phyloP scores from a whole-genome alignment of 1,140 invertebrate species.

The Diploscapter pachys region DNA sequence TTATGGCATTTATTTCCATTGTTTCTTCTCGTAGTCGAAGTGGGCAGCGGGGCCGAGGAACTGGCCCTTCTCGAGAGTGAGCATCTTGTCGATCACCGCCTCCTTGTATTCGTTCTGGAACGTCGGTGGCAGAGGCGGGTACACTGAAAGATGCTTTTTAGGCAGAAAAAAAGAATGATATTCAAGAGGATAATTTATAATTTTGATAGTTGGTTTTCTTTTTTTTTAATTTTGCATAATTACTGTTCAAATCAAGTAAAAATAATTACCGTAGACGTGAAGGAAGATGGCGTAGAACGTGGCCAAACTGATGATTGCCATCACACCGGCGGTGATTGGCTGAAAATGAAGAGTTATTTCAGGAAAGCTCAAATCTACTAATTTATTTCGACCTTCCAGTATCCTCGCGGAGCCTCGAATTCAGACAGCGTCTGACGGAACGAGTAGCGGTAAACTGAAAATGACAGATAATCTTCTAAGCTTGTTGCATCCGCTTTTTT shows the following conservation, averaged over 20 bases:
- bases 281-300: slow-evolving; percentile 49
- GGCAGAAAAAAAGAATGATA: not conserved
- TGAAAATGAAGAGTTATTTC: too few species aligned
- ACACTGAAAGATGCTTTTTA: slow-evolving; percentile 40
- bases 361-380: too few species aligned
- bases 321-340: slow-evolving; percentile 15
- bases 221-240: slow-evolving; percentile 4
- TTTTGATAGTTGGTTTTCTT: not conserved
- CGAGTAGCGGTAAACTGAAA: slow-evolving; percentile 52
- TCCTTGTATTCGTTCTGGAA: slow-evolving; percentile 58
- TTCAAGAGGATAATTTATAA: not conserved
- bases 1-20: slow-evolving; percentile 47
- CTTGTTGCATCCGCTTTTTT: not conserved
- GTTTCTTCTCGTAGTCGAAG: slow-evolving; percentile 57
- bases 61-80: slow-evolving; percentile 47
- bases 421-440: slow-evolving; percentile 56
- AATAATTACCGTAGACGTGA: slow-evolving; percentile 46
- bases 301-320: slow-evolving; percentile 39
- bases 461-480: not conserved
- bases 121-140: slow-evolving; percentile 50
- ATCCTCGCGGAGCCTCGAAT: slow-evolving; percentile 55
- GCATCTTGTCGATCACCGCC: slow-evolving; percentile 42
- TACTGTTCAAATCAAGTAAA: slow-evolving; percentile 5
- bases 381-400: slow-evolving; percentile 45
- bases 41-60: slow-evolving; percentile 49